Evolutionary conservation across 2,888 invertebrate genomes (phyloP).

Genomic region (Stenotaenia linearis): DNA sequence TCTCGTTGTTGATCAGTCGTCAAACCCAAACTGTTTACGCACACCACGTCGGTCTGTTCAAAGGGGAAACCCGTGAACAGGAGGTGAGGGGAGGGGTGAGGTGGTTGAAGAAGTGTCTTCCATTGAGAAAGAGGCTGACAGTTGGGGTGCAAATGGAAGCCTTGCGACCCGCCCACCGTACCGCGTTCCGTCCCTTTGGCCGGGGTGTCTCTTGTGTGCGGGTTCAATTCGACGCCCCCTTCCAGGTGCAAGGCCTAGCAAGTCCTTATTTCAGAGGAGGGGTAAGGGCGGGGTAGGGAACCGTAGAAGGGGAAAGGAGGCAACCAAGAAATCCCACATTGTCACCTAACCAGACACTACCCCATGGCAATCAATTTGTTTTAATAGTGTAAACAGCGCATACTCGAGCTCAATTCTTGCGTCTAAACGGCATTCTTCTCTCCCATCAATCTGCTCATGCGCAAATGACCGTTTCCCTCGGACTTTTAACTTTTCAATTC

Average conservation of each 20-base stretch:
- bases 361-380: conserved; percentile 19
- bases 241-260: conserved; percentile 6
- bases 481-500: too few species aligned
- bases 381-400: conserved; percentile 7
- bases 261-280: conserved; percentile 19
- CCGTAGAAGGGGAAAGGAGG: conserved; percentile 15
- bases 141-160: conserved; percentile 19
- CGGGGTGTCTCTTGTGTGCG: conserved; percentile 19
- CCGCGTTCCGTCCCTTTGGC: conserved; percentile 19
- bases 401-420: neutral
- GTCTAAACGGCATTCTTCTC: neutral
- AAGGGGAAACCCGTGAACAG: neutral
- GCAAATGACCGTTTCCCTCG: too few species aligned
- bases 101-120: conserved; percentile 14
- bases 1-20: neutral
- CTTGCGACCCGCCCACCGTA: conserved; percentile 14
- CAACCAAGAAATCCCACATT: conserved; percentile 19
- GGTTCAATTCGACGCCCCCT: conserved; percentile 19
- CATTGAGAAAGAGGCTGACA: conserved; percentile 19
- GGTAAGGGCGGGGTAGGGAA: conserved; percentile 19
- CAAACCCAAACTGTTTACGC: conserved; percentile 1
- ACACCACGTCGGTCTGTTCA: conserved; percentile 5
- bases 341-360: conserved; percentile 9
- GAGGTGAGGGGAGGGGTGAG: neutral
- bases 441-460: neutral